These are phyloP conservation scores for Naso thynnoides DNA, from an alignment of 2,797 vertebrate genomes.

Conservation along the genomic window DNA sequence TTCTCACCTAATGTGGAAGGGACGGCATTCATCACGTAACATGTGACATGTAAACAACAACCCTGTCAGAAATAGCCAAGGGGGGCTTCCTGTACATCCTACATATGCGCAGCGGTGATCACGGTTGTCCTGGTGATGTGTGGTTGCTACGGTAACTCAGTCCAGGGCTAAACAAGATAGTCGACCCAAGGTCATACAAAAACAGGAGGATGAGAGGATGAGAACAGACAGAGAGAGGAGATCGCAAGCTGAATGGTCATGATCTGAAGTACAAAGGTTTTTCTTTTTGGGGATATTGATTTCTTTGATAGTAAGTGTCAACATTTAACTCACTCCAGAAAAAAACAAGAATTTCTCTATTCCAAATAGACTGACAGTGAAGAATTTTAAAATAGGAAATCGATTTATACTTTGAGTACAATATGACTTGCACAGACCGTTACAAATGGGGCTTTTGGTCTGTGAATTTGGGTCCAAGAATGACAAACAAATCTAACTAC, in stretches of 20 bases:
- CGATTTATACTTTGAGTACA: neutral
- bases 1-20: neutral
- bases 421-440: too few relatives aligned
- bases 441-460: too few relatives aligned
- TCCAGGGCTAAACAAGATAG: slow-evolving; percentile 27
- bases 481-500: slow-evolving; percentile 4
- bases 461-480: neutral
- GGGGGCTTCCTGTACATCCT: slow-evolving; percentile 6
- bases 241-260: neutral
- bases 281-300: neutral
- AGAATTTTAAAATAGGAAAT: neutral
- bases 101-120: slow-evolving; percentile 19
- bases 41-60: slow-evolving; percentile 2
- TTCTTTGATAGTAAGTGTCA: neutral
- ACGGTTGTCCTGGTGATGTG: slow-evolving; percentile 46
- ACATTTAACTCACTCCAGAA: neutral
- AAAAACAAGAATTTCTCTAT: neutral
- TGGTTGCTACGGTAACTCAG: slow-evolving; percentile 61
- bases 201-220: slow-evolving; percentile 29
- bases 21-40: neutral
- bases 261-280: neutral
- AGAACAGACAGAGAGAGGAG: slow-evolving; percentile 10
- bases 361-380: neutral
- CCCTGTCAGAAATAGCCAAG: neutral
- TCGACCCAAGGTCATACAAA: slow-evolving; percentile 35